phyloP scores from a whole-genome alignment of 53 echinoderm and acorn worm genomes.

The Arbacia lixula region DNA sequence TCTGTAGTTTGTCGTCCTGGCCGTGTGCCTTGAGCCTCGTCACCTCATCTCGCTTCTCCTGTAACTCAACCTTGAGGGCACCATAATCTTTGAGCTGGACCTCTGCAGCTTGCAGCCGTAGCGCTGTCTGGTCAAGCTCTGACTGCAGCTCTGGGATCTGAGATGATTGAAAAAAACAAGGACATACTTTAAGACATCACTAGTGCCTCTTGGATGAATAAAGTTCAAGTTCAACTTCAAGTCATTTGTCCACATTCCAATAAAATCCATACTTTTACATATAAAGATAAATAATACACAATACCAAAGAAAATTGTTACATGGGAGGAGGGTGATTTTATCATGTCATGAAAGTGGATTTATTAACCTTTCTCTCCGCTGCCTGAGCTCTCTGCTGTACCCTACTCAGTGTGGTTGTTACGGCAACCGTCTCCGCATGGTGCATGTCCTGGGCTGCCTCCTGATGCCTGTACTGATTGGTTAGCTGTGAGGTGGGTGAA shows the following conservation, averaged over 20 bases:
- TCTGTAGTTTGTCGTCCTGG: slow-evolving; percentile 88
- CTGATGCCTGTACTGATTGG: slow-evolving; percentile 65
- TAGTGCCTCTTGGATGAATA: too few species aligned
- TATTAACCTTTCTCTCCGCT: slow-evolving; percentile 92
- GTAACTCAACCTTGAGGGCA: slow-evolving; percentile 74
- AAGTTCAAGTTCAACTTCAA: too few species aligned
- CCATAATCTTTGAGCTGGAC: slow-evolving; percentile 74
- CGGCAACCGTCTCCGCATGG: slow-evolving; percentile 81
- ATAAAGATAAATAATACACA: too few species aligned
- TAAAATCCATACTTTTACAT: too few species aligned
- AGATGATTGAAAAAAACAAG: neutral
- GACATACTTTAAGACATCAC: neutral
- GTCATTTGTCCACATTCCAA: too few species aligned
- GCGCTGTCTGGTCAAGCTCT: slow-evolving; percentile 79
- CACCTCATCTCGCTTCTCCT: slow-evolving; percentile 77
- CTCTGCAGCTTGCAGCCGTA: slow-evolving; percentile 83
- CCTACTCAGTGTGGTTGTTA: slow-evolving; percentile 76
- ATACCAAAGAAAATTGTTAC: too few species aligned
- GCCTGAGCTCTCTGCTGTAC: slow-evolving; percentile 89
- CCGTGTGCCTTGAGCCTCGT: slow-evolving; percentile 77
- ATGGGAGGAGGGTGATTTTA: too few species aligned
- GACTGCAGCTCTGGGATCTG: slow-evolving; percentile 94
- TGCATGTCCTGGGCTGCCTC: slow-evolving; percentile 73
- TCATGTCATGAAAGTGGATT: too few species aligned
- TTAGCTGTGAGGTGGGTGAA: slow-evolving; percentile 66